Base-by-base conservation (phyloP, 2,113 vertebrate genomes). In the Oryzias woworae region DNA sequence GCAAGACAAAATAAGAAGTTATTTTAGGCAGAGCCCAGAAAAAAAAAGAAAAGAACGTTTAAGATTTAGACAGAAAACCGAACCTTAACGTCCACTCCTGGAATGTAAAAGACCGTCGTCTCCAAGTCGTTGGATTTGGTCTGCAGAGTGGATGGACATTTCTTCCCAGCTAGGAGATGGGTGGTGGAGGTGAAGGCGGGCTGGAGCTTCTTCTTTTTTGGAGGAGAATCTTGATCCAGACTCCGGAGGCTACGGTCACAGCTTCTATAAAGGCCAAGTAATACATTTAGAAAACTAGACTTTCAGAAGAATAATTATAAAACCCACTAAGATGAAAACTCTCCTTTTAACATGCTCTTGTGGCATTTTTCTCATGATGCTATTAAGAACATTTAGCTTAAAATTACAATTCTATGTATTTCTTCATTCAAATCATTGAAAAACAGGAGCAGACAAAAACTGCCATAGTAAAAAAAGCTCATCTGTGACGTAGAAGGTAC, bases 21-120 rank as follows among this genome's bases (percentile, higher is more conserved):
- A 2, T 1, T 48, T 4, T 0, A 36, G 46, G 53, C 22, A 31
- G 60, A 68, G 5, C 23, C 20, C 20, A n/a, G 18, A 53, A 14
- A 12, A 23, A 64, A 15, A 23, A 20, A 44, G 1, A 17, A 6
- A 41, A 0, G 0, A 2, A 4, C 15, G 16, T 1, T 18, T 4
- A 28, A 1, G 31, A 0, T 15, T 43, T 55, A 17, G 46, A 23
- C n/a, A 50, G 23, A 58, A 53, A 20, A 12, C 87, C 89, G 56
- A 45, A 98, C 97, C 95, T 99, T 99, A 43, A 99, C 97, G 64
- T 99, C 97, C 51, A 99, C 97, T 67, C 97, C 97, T 73, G 97
- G 97, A 87, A 99, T 98, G 82, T 99, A 99, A 75, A 99, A 99
- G 20, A 99, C 94, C 10, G 97, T 99, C 60, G 94, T 99, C 84